Evolutionary conservation across 2,797 vertebrate species (phyloP).

Genomic region (Cynodonichthys magdalenae): DNA sequence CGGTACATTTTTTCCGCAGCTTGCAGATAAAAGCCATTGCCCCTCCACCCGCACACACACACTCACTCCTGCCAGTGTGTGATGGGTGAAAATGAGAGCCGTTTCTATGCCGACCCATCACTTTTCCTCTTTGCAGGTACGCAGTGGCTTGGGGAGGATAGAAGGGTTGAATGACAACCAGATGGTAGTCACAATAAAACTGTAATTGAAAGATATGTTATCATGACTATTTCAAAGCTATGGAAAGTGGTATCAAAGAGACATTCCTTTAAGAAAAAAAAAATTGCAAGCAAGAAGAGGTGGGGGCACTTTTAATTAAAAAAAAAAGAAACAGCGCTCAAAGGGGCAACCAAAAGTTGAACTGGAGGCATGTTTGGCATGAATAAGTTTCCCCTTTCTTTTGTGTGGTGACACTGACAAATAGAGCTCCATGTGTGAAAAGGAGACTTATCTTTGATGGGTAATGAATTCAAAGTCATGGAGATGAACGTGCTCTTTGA

Average conservation of each 20-base stretch:
- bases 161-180: slow-evolving; percentile 74
- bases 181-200: slow-evolving; percentile 83
- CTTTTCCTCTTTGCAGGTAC: slow-evolving; percentile 77
- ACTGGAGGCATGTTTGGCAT: slow-evolving; percentile 85
- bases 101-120: slow-evolving; percentile 74
- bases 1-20: slow-evolving; percentile 51
- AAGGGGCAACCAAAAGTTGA: slow-evolving; percentile 80
- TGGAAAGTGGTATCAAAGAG: slow-evolving; percentile 76
- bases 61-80: slow-evolving; percentile 46
- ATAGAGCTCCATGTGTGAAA: slow-evolving; percentile 79
- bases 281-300: slow-evolving; percentile 68
- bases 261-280: slow-evolving; percentile 59
- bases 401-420: slow-evolving; percentile 86
- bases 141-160: slow-evolving; percentile 52
- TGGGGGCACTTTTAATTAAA: slow-evolving; percentile 83
- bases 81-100: slow-evolving; percentile 70
- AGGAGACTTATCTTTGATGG: slow-evolving; percentile 85
- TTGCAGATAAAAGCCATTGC: slow-evolving; percentile 69
- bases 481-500: slow-evolving; percentile 84
- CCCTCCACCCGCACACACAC: slow-evolving; percentile 17
- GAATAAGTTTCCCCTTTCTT: slow-evolving; percentile 82
- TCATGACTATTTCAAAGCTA: slow-evolving; percentile 77
- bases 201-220: slow-evolving; percentile 89
- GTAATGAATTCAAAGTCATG: slow-evolving; percentile 85
- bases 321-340: slow-evolving; percentile 79